A percentile compares a stretch with the other conserved stretches of the same genome.
Conservation (phyloP, 2,113 vertebrate genomes). For the Kryptolebias marmoratus region DNA sequence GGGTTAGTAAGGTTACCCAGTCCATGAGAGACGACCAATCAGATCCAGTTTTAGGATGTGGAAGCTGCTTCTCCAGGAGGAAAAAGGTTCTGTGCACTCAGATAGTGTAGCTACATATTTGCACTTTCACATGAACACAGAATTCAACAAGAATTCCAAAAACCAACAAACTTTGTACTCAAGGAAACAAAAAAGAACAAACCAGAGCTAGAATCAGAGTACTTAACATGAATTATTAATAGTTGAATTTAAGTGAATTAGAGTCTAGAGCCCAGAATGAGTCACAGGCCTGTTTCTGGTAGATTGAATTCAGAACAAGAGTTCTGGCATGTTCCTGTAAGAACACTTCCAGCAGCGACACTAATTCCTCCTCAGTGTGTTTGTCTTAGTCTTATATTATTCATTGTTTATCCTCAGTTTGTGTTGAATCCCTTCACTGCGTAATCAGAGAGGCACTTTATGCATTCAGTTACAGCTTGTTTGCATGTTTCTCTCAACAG, state of each 20-base stretch:
- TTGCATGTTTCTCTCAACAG: constrained; percentile 14
- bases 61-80: too few relatives aligned
- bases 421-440: constrained; percentile 40
- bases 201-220: constrained; percentile 47
- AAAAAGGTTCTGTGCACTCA: too few relatives aligned
- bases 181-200: constrained; percentile 34
- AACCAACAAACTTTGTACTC: constrained; percentile 10
- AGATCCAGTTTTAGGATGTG: constrained; percentile 12
- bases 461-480: constrained; percentile 49
- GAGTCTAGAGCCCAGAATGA: constrained; percentile 12
- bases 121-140: too few relatives aligned
- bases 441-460: constrained; percentile 42
- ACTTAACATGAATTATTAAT: constrained; percentile 63
- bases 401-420: constrained; percentile 55
- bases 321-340: constrained; percentile 13
- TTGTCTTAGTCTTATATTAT: constrained; percentile 36
- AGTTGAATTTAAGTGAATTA: constrained; percentile 33
- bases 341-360: constrained; percentile 28
- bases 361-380: constrained; percentile 43
- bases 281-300: constrained; percentile 25
- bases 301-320: constrained; percentile 33
- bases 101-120: too few relatives aligned
- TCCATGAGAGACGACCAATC: not conserved
- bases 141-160: too few relatives aligned
- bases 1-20: not conserved